Evolutionary conservation across 1,140 invertebrate species (phyloP).

Genomic region (Drosophila chauvacae): DNA sequence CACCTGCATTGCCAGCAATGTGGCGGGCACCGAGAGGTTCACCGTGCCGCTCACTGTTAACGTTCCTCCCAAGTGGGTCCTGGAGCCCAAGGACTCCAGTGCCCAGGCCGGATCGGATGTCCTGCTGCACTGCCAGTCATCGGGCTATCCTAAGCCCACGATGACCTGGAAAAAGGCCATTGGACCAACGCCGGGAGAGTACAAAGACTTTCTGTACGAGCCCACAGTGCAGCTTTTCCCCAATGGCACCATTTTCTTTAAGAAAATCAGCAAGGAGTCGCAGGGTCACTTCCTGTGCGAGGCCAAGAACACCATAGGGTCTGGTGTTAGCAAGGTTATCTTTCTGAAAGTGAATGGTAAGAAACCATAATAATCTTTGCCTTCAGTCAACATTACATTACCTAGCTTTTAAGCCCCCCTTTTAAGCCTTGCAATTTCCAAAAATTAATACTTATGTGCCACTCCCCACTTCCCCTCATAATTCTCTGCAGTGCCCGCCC

Average conservation of each 20-base stretch:
- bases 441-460: not conserved
- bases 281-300: constrained; percentile 97
- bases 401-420: no score
- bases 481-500: constrained; percentile 89
- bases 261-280: constrained; percentile 92
- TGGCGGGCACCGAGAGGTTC: constrained; percentile 91
- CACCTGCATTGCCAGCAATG: constrained; percentile 94
- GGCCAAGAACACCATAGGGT: constrained; percentile 95
- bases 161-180: constrained; percentile 95
- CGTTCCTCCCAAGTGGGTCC: constrained; percentile 95
- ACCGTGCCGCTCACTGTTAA: constrained; percentile 92
- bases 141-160: constrained; percentile 94
- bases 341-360: constrained; percentile 94
- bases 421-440: not conserved
- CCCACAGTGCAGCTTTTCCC: constrained; percentile 90
- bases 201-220: constrained; percentile 92
- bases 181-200: constrained; percentile 93
- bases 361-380: not conserved
- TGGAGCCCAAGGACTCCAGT: constrained; percentile 94
- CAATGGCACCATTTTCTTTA: constrained; percentile 92
- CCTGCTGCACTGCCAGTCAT: constrained; percentile 94
- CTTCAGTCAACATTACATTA: not conserved
- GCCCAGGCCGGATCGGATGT: constrained; percentile 93
- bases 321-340: constrained; percentile 94
- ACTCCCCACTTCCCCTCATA: not conserved